Conservation (phyloP, 2,888 invertebrate species). For the Lissocephala sabroskyi region DNA sequence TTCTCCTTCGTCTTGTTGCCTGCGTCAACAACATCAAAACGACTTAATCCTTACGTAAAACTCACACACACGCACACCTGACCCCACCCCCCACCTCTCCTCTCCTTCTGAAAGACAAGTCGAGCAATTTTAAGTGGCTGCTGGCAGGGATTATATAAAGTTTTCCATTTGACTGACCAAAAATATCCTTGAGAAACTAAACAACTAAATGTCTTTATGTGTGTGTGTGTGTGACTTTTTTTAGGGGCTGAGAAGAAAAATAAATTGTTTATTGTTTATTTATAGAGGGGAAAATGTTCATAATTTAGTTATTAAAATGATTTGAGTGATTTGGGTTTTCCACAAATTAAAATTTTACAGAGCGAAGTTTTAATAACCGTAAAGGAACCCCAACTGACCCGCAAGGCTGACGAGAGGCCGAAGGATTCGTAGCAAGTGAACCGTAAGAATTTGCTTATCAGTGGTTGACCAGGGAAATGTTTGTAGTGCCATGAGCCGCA, state of each 20-base stretch:
- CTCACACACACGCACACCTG: slow-evolving; percentile 13
- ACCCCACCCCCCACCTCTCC: background rate
- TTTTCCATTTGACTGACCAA: slow-evolving; percentile 33
- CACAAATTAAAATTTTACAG: slow-evolving; percentile 51
- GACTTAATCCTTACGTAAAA: slow-evolving; percentile 50
- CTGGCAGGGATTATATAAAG: slow-evolving; percentile 53
- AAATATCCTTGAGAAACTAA: slow-evolving; percentile 33
- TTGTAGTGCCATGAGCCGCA: slow-evolving; percentile 30
- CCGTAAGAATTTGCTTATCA: slow-evolving; percentile 61
- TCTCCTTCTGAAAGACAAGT: background rate
- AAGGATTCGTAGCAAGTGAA: slow-evolving; percentile 45
- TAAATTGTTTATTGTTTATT: slow-evolving; percentile 66
- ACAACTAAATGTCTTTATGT: slow-evolving; percentile 31
- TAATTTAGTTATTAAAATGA: slow-evolving; percentile 67
- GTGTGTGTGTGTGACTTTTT: background rate
- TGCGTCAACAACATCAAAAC: slow-evolving; percentile 58
- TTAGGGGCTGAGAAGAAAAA: slow-evolving; percentile 16
- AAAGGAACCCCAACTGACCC: slow-evolving; percentile 29
- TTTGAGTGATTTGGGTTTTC: slow-evolving; percentile 64
- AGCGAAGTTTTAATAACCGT: slow-evolving; percentile 53
- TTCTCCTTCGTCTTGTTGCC: too few species aligned
- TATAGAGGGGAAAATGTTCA: slow-evolving; percentile 54
- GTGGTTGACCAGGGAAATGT: slow-evolving; percentile 55
- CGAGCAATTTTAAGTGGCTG: slow-evolving; percentile 43
- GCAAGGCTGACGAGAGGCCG: too few species aligned